Percentiles rank a stretch among this genome's conserved stretches.
Evolutionary conservation across 2,797 vertebrate species (phyloP).

Genomic region (Pogoniulus pusillus): DNA sequence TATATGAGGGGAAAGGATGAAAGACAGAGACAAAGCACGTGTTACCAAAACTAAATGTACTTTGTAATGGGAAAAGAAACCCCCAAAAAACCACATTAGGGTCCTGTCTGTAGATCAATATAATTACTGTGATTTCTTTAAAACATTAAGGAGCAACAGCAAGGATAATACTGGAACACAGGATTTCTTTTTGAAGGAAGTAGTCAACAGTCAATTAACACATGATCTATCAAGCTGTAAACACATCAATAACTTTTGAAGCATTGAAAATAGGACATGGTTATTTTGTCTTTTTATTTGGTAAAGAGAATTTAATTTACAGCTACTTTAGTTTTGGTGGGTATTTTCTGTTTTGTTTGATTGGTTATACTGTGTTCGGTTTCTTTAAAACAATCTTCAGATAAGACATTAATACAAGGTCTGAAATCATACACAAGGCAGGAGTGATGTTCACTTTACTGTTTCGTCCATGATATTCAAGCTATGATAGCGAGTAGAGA

Average conservation of each 20-base stretch:
- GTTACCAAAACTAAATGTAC: not conserved
- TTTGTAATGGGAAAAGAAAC: not conserved
- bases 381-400: not conserved
- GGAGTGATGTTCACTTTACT: not conserved
- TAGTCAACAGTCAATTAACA: not conserved
- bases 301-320: not conserved
- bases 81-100: accelerated
- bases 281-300: not conserved
- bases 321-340: not conserved
- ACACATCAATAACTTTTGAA: not conserved
- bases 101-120: not conserved
- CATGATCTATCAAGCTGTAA: not conserved
- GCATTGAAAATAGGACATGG: not conserved
- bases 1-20: not conserved
- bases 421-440: not conserved
- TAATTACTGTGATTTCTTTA: not conserved
- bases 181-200: not conserved
- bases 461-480: not conserved
- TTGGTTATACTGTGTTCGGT: not conserved
- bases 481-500: not conserved
- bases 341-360: not conserved
- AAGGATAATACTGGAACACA: not conserved
- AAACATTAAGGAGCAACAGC: not conserved
- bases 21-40: not conserved
- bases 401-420: not conserved